phyloP scores from a whole-genome alignment of 2,797 vertebrate species.

The Schizopygopsis malacanthus region DNA sequence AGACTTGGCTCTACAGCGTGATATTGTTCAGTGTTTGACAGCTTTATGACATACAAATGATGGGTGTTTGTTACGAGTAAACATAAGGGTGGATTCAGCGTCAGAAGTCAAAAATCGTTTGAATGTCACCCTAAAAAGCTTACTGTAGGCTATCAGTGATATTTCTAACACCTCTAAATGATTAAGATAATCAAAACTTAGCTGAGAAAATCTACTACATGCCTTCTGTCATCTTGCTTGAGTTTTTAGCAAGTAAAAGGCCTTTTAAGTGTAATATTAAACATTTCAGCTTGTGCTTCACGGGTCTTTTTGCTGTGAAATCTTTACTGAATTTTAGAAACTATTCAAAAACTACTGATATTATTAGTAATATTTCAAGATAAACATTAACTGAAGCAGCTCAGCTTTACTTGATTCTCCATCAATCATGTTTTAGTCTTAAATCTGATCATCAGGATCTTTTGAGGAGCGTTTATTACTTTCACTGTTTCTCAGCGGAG shows the following conservation, averaged over 20 bases:
- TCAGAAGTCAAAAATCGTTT: background rate
- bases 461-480: too few relatives aligned
- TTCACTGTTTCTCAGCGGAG: too few relatives aligned
- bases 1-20: background rate
- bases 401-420: too few relatives aligned
- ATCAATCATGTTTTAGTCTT: rapidly evolving
- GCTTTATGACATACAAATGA: background rate
- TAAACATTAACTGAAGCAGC: background rate
- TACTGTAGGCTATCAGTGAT: background rate
- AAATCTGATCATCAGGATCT: background rate
- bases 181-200: background rate
- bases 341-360: background rate
- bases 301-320: background rate
- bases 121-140: background rate
- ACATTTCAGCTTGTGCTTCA: background rate
- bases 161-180: background rate
- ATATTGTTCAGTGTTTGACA: background rate
- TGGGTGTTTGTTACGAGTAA: conserved; percentile 14
- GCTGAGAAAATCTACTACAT: background rate
- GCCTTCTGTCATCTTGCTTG: background rate
- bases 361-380: background rate
- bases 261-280: background rate
- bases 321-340: background rate
- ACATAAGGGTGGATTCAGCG: background rate
- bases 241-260: background rate